Base-by-base conservation (phyloP, 2,888 invertebrate species). In the Phyllotreta cruciferae region DNA sequence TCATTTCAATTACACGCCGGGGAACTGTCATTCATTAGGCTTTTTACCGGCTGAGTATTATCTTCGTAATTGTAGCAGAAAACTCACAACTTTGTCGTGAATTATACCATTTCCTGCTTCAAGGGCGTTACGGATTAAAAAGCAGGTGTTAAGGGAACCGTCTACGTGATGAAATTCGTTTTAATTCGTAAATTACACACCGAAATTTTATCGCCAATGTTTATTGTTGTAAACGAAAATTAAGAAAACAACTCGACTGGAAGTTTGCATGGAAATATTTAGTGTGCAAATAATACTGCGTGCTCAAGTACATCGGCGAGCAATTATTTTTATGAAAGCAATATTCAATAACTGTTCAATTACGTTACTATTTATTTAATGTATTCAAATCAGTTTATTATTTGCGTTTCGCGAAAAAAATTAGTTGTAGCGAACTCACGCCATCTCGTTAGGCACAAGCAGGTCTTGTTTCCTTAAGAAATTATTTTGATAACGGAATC, bases 11-110 rank as follows among this genome's bases (percentile, higher is more conserved):
- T 58, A 58, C 58, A 44, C 10, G 58, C 36, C 39, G 41, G 41
- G 49, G 50, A 50, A 44, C 58, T 58, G 58, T 58, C 58, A 58
- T 58, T 52, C 50, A 58, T 58, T 58, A 57, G 7, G 38, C 3
- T 35, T 34, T 34, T 58, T 52, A 50, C 58, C 58, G 58, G 52
- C 58, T 4, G 34, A 37, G 37, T 10, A 56, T 56, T 56, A 56
- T 38, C n/a, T 14, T 3, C 5, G 24, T 56, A 56, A 56, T 56
- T 56, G 56, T 45, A 56, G 45, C 37, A 52, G 52, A 52, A 52
- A 52, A 52, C 37, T 52, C 13, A 37, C 38, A 52, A 52, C 52
- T 52, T 52, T 56, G 56, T 57, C 47, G 49, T 47, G 47, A 57
- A 57, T 57, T 56, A 56, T 45, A 24, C 37, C 6, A 45, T 56